A percentile compares a stretch with the other conserved stretches of the same genome.
phyloP scores from a whole-genome alignment of 1,140 invertebrate genomes.

The Acromyrmex charruanus region DNA sequence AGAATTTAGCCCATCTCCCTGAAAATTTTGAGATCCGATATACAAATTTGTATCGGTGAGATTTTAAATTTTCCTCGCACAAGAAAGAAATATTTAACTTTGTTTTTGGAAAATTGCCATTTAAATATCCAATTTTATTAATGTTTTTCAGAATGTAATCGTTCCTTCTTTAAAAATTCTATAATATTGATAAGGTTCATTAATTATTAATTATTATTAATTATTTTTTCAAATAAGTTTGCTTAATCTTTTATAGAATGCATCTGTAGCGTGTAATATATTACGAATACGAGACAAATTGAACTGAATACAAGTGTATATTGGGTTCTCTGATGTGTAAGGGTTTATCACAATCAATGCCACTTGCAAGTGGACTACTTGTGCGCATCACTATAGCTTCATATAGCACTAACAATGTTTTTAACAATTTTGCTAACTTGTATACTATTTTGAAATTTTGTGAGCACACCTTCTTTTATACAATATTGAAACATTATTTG shows the following conservation, averaged over 20 bases:
- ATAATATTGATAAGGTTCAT: not conserved
- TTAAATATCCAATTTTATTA: constrained; percentile 1
- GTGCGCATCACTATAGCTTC: constrained; percentile 74
- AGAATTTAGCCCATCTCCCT: constrained; percentile 23
- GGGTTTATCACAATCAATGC: constrained; percentile 59
- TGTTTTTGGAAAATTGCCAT: not conserved
- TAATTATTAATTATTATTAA: not conserved
- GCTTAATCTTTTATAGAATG: not conserved
- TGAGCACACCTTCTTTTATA: constrained; percentile 62
- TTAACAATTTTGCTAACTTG: constrained; percentile 74
- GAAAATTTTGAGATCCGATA: constrained; percentile 62
- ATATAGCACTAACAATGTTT: constrained; percentile 74
- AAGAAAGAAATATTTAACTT: not conserved
- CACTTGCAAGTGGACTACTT: constrained; percentile 62
- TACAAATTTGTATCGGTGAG: not conserved
- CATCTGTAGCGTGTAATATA: not conserved
- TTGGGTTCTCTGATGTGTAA: constrained; percentile 66
- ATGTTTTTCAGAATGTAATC: constrained; percentile 28
- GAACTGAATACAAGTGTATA: constrained; percentile 47
- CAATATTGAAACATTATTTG: constrained; percentile 47
- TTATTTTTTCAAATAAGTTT: not conserved
- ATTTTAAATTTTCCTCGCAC: not conserved
- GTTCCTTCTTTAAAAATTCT: not conserved
- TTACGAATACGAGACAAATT: constrained; percentile 9
- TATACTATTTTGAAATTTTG: constrained; percentile 62